These are phyloP conservation scores for Eupsittula cactorum DNA, from an alignment of 2,113 vertebrate genomes.

Conservation along the genomic window DNA sequence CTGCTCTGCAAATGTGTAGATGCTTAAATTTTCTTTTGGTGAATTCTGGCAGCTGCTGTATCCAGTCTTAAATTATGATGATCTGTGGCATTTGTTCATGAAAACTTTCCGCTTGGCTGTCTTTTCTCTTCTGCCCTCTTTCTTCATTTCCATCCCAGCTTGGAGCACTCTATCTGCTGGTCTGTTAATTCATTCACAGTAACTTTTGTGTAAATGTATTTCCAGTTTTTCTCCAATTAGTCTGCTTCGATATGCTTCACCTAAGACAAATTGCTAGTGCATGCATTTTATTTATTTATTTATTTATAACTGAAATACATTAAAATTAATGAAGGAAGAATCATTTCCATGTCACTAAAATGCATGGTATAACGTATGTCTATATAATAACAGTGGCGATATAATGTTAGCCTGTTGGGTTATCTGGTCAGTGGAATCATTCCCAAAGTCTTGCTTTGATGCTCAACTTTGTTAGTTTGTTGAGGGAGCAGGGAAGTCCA, in stretches of 20 bases:
- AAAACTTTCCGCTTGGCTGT: background rate
- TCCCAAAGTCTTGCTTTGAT: background rate
- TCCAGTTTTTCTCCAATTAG: background rate
- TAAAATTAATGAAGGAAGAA: background rate
- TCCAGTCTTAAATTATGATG: background rate
- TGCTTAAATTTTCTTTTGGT: background rate
- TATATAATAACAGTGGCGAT: rapidly evolving
- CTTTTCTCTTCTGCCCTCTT: background rate
- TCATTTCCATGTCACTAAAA: background rate
- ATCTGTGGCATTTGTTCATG: background rate
- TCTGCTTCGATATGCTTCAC: rapidly evolving
- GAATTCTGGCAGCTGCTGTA: background rate
- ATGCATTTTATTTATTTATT: background rate
- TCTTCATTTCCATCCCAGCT: background rate
- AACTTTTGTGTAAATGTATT: background rate
- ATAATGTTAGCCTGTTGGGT: background rate
- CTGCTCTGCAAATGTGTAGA: background rate
- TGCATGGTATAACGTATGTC: background rate
- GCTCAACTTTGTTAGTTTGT: background rate
- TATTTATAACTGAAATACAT: background rate
- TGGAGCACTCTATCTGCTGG: background rate
- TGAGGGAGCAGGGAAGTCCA: background rate
- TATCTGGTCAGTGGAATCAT: background rate
- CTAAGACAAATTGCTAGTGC: background rate
- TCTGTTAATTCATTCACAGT: background rate